Conservation (phyloP, 2,888 invertebrate genomes). For the Cheilosia impressa region DNA sequence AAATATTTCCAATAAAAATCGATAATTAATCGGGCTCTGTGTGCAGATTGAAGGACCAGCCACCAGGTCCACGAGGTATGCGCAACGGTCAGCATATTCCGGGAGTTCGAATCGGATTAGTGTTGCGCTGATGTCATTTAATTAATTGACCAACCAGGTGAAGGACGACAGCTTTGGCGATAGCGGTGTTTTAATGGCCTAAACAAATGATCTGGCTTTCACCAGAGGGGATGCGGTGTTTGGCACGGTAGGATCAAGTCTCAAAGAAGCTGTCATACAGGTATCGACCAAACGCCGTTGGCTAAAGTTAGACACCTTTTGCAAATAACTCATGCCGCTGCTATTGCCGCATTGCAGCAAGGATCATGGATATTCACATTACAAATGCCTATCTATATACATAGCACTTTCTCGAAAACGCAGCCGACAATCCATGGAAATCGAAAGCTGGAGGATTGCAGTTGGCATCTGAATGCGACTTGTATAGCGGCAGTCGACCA, state of each 20-base stretch:
- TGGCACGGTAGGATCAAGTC: conserved; percentile 13
- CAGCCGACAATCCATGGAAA: conserved; percentile 60
- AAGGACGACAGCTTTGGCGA: conserved; percentile 66
- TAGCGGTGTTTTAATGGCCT: conserved; percentile 58
- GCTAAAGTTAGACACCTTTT: conserved; percentile 61
- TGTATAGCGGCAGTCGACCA: conserved; percentile 14
- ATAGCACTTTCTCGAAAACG: conserved; percentile 63
- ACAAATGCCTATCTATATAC: neutral
- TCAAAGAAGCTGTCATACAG: conserved; percentile 47
- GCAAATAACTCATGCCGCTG: conserved; percentile 36
- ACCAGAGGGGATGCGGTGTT: conserved; percentile 21
- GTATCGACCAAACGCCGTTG: conserved; percentile 15
- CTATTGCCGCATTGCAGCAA: neutral
- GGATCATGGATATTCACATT: conserved; percentile 35
- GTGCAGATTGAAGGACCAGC: conserved; percentile 27
- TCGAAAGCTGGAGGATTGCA: conserved; percentile 62
- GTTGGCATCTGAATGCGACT: conserved; percentile 63
- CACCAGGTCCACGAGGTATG: conserved; percentile 29
- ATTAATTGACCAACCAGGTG: conserved; percentile 67
- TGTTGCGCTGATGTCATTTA: conserved; percentile 49
- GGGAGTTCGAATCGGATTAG: conserved; percentile 40
- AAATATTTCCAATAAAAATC: conserved; percentile 64
- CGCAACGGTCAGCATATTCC: conserved; percentile 15
- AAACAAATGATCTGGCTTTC: conserved; percentile 69
- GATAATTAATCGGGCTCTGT: conserved; percentile 58